A percentile compares a stretch with the other conserved stretches of the same genome.
Evolutionary conservation across 2,888 invertebrate genomes (phyloP).

Genomic region (Pseudococcus longispinus): DNA sequence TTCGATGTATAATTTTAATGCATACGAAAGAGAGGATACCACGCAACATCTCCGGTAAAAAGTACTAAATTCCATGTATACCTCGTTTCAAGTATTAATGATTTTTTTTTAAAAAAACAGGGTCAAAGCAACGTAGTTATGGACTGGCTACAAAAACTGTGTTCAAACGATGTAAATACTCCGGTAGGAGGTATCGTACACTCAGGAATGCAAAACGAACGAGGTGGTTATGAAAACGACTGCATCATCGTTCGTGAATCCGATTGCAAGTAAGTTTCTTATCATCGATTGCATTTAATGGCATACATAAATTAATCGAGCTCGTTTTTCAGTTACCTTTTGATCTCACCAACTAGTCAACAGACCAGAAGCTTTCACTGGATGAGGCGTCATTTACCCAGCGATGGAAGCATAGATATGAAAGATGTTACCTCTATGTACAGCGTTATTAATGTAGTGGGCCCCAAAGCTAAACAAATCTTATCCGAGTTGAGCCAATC

Average conservation of each 20-base stretch:
- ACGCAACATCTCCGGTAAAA: neutral
- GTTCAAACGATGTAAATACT: conserved; percentile 73
- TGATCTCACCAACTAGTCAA: conserved; percentile 81
- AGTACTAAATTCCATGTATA: neutral
- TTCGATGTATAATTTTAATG: neutral
- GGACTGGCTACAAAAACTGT: conserved; percentile 71
- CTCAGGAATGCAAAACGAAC: conserved; percentile 75
- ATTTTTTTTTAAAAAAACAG: conserved; percentile 38
- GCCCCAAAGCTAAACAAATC: conserved; percentile 72
- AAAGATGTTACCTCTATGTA: conserved; percentile 77
- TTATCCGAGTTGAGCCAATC: conserved; percentile 72
- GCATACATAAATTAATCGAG: neutral
- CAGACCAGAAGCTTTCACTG: conserved; percentile 76
- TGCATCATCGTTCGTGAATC: conserved; percentile 73
- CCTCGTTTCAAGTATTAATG: neutral
- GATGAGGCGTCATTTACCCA: conserved; percentile 71
- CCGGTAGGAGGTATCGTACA: conserved; percentile 72
- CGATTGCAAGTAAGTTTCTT: conserved; percentile 65
- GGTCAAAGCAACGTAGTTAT: conserved; percentile 64
- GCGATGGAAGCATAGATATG: conserved; percentile 69
- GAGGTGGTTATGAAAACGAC: conserved; percentile 77
- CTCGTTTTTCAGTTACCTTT: conserved; percentile 68
- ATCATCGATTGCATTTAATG: neutral
- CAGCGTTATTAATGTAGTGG: conserved; percentile 75
- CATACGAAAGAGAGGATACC: conserved; percentile 26